phyloP scores from a whole-genome alignment of 2,888 invertebrate genomes.

The Meiosimyza platycephala region DNA sequence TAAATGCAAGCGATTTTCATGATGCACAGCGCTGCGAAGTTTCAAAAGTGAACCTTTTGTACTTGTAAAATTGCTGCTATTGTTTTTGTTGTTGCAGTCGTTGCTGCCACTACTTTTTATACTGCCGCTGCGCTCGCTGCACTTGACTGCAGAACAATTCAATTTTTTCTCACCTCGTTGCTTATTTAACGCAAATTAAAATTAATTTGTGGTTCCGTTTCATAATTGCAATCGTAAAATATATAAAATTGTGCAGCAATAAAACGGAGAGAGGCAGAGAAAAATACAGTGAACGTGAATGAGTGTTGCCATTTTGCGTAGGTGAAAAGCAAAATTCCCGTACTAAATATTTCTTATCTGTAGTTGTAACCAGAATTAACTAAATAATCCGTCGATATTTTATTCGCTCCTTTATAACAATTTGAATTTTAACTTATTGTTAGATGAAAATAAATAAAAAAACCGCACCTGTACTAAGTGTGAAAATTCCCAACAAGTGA shows the following conservation, averaged over 20 bases:
- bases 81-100: conserved; percentile 2
- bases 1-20: conserved; percentile 9
- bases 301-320: background rate
- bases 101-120: background rate
- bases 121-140: background rate
- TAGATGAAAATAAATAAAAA: no score
- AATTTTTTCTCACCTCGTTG: conserved; percentile 50
- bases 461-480: no score
- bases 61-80: conserved; percentile 10
- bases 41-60: background rate
- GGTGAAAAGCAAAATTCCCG: no score
- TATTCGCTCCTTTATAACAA: no score
- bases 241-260: background rate
- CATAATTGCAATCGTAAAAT: conserved; percentile 5
- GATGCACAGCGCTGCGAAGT: background rate
- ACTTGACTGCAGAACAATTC: conserved; percentile 22
- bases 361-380: no score
- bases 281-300: background rate
- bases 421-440: no score
- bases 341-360: no score
- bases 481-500: no score
- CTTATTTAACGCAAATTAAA: conserved; percentile 53
- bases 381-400: no score
- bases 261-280: background rate
- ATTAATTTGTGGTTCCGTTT: conserved; percentile 52